phyloP scores from a whole-genome alignment of 2,113 vertebrate species.

The Otis tarda region DNA sequence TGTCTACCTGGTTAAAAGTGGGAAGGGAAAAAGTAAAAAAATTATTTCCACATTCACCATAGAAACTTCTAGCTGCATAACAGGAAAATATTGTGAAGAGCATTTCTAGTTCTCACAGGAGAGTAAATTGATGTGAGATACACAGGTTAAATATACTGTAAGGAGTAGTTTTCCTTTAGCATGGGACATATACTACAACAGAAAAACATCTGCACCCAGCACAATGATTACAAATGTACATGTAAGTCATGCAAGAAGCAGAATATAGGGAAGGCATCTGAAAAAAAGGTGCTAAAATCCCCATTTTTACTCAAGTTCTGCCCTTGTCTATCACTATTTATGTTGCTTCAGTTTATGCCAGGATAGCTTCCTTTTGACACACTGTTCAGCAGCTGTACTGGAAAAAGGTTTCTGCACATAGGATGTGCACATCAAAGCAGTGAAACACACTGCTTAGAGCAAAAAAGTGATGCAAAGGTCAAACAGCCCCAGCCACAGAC shows the following conservation, averaged over 20 bases:
- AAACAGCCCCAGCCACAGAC: not conserved
- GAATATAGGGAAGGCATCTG: not conserved
- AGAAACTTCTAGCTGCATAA: not conserved
- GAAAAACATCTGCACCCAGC: not conserved
- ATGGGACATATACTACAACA: fast-evolving
- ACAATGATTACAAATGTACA: not conserved
- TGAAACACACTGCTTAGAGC: not conserved
- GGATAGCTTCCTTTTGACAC: not conserved
- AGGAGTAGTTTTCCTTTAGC: not conserved
- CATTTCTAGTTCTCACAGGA: not conserved
- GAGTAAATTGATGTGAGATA: not conserved
- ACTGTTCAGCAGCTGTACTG: not conserved
- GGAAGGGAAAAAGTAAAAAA: conserved; percentile 9
- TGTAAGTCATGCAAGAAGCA: not conserved
- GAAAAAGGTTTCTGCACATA: not conserved
- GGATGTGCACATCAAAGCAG: not conserved
- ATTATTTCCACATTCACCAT: not conserved
- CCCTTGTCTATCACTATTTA: not conserved
- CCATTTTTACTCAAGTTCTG: not conserved
- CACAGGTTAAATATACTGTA: not conserved
- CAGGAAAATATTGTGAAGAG: not conserved
- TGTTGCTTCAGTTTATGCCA: not conserved
- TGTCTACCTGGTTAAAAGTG: conserved; percentile 83
- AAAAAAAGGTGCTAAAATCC: not conserved
- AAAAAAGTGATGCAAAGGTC: not conserved